Conservation (phyloP, 2,888 invertebrate genomes). For the Epinotia demarniana region DNA sequence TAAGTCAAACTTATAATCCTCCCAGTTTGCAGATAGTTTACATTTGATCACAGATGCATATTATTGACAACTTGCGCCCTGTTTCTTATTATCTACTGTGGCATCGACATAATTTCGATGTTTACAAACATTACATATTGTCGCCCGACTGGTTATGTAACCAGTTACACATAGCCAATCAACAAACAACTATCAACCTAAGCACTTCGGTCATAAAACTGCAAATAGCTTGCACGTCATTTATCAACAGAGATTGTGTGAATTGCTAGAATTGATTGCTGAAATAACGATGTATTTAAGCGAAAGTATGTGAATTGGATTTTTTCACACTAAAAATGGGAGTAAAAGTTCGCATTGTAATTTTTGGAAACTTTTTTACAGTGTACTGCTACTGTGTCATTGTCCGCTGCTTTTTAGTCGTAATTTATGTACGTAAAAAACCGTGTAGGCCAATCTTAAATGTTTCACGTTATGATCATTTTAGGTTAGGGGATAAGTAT, state of each 20-base stretch:
- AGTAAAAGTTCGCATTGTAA: constrained; percentile 8
- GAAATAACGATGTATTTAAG: constrained; percentile 11
- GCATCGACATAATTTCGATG: constrained; percentile 28
- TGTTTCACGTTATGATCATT: too few relatives aligned
- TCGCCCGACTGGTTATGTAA: constrained; percentile 31
- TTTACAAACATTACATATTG: constrained; percentile 33
- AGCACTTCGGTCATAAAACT: background rate
- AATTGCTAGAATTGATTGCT: constrained; percentile 15
- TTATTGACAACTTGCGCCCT: background rate
- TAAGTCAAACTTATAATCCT: too few relatives aligned
- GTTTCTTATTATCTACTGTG: constrained; percentile 6
- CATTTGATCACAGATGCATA: background rate
- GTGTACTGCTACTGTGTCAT: too few relatives aligned
- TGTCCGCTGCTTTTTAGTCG: too few relatives aligned
- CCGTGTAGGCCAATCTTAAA: too few relatives aligned
- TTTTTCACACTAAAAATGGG: constrained; percentile 15
- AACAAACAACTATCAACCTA: constrained; percentile 10
- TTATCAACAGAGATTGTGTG: constrained; percentile 14
- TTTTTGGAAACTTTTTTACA: background rate
- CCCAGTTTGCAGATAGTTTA: background rate
- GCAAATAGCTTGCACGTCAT: background rate
- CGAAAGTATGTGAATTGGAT: constrained; percentile 27
- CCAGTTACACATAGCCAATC: background rate
- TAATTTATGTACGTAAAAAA: too few relatives aligned
- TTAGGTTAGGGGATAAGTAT: too few relatives aligned